Evolutionary conservation across 2,113 vertebrate genomes (phyloP).

Genomic region (Dissostichus mawsoni): DNA sequence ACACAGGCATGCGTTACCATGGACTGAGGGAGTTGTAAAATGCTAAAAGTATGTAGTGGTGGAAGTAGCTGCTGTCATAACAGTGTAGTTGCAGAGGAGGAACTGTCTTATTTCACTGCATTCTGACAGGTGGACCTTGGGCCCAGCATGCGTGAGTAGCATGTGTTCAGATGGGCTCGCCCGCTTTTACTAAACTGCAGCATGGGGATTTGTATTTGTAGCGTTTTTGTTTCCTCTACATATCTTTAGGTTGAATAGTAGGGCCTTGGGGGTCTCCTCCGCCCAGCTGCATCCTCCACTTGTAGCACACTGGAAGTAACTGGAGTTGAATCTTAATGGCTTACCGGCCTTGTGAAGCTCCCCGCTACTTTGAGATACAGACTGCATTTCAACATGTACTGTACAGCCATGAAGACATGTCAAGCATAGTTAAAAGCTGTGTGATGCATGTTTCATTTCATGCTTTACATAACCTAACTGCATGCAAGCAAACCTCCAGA

Average conservation of each 20-base stretch:
- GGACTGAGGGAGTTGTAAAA: conserved; percentile 48
- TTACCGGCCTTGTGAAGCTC: conserved; percentile 37
- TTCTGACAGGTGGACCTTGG: conserved; percentile 59
- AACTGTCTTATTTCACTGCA: conserved; percentile 61
- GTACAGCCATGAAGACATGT: conserved; percentile 16
- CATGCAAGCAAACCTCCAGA: conserved; percentile 26
- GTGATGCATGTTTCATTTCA: conserved; percentile 40
- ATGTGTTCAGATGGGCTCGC: conserved; percentile 37
- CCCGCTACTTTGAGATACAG: conserved; percentile 22
- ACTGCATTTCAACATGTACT: conserved; percentile 26
- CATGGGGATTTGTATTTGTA: conserved; percentile 59
- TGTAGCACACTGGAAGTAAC: conserved; percentile 64
- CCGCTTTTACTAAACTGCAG: conserved; percentile 31
- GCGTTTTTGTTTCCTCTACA: conserved; percentile 65
- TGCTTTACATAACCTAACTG: conserved; percentile 37
- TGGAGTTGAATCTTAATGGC: conserved; percentile 69
- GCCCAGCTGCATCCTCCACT: conserved; percentile 75
- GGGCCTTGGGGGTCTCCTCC: conserved; percentile 67
- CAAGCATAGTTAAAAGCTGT: conserved; percentile 29
- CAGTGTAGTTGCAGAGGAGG: conserved; percentile 44
- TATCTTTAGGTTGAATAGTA: conserved; percentile 55
- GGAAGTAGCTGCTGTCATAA: conserved; percentile 67
- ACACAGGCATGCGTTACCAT: conserved; percentile 54
- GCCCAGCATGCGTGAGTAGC: conserved; percentile 34
- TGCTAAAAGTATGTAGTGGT: conserved; percentile 59